Evolutionary conservation across 2,888 invertebrate genomes (phyloP).

Genomic region (Xestia c-nigrum): DNA sequence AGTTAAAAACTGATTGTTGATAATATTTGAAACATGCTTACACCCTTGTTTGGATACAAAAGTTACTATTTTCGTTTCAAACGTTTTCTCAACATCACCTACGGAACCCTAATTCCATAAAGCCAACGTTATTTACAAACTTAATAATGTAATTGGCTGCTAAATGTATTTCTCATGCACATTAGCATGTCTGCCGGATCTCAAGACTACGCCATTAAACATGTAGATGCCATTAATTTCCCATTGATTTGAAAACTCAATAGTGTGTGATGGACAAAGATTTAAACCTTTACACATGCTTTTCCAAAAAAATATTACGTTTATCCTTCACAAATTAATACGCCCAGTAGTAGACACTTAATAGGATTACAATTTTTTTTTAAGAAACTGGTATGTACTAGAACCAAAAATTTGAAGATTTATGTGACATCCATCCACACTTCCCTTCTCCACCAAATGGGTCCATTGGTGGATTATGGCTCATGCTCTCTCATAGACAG

Average conservation of each 20-base stretch:
- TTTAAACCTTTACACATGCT: background rate
- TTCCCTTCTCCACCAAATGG: no score
- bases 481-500: no score
- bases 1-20: background rate
- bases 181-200: constrained; percentile 56
- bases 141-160: constrained; percentile 63
- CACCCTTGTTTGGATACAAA: background rate
- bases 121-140: constrained; percentile 56
- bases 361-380: no score
- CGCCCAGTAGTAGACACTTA: background rate
- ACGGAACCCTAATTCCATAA: constrained; percentile 35
- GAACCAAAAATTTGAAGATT: background rate
- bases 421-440: background rate
- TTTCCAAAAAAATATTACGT: background rate
- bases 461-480: no score
- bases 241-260: constrained; percentile 56
- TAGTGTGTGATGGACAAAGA: constrained; percentile 10
- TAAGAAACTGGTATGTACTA: background rate
- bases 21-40: background rate
- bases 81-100: background rate
- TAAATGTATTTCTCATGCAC: constrained; percentile 55
- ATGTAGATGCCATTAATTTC: constrained; percentile 50
- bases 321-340: background rate
- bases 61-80: background rate
- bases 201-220: constrained; percentile 32